Percentiles rank a stretch among this genome's conserved stretches.
phyloP scores from a whole-genome alignment of 1,140 invertebrate species.

The Ceratosolen solmsi region DNA sequence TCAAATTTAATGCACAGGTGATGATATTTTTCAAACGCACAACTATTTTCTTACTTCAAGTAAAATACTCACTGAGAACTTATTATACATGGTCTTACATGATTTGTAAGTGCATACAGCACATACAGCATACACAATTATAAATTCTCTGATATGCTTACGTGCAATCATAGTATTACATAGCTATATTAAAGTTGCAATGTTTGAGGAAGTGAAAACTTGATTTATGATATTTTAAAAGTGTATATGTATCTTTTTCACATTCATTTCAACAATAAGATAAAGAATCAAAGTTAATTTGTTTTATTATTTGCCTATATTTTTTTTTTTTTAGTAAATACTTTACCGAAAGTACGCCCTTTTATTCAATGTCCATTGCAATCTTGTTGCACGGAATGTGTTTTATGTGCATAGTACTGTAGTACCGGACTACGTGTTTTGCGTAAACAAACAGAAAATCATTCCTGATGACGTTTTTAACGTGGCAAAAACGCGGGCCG shows the following conservation, averaged over 20 bases:
- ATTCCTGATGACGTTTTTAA: constrained; percentile 11
- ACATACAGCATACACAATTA: background rate
- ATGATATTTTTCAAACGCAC: too few relatives aligned
- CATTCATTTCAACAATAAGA: too few relatives aligned
- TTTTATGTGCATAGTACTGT: background rate
- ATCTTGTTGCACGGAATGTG: background rate
- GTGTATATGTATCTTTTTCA: background rate
- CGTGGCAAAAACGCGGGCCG: constrained; percentile 15
- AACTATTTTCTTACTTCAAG: background rate
- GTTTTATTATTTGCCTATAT: too few relatives aligned
- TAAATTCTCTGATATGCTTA: background rate
- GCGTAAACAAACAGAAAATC: constrained; percentile 1
- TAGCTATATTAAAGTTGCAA: background rate
- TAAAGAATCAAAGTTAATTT: background rate
- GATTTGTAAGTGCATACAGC: background rate
- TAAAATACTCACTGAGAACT: background rate
- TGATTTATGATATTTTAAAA: background rate
- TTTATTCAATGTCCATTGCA: background rate
- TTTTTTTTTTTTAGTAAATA: too few relatives aligned
- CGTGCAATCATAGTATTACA: background rate
- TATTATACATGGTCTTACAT: background rate
- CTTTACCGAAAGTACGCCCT: background rate
- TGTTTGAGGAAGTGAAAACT: background rate
- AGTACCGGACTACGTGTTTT: background rate
- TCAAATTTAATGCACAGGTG: too few relatives aligned